phyloP scores from a whole-genome alignment of 2,797 vertebrate genomes.

The Monodelphis domestica region DNA sequence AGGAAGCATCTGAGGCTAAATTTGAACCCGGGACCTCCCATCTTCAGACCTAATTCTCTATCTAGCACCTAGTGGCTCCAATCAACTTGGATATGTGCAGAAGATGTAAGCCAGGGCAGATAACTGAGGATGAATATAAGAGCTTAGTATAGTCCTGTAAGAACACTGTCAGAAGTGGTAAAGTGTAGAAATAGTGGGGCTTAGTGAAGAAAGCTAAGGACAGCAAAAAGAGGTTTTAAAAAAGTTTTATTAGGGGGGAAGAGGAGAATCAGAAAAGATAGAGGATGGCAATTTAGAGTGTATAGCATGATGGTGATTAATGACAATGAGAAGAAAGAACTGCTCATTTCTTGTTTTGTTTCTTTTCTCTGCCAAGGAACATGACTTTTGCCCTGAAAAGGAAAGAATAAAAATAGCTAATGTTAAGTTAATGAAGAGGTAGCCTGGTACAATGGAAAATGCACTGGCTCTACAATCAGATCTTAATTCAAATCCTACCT shows the following conservation, averaged over 20 bases:
- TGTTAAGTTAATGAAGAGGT: not conserved
- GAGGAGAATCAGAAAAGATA: not conserved
- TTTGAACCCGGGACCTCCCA: too few relatives aligned
- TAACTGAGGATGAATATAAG: not conserved
- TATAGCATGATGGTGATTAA: not conserved
- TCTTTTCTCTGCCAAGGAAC: not conserved
- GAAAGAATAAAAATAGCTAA: not conserved
- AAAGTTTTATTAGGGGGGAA: not conserved
- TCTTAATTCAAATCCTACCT: not conserved
- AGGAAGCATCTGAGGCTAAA: too few relatives aligned
- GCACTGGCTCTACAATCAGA: not conserved
- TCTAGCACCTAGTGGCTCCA: too few relatives aligned
- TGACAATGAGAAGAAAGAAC: not conserved
- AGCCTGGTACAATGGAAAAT: not conserved
- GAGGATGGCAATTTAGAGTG: not conserved
- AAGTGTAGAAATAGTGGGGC: not conserved
- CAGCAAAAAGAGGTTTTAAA: not conserved
- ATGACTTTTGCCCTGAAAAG: not conserved
- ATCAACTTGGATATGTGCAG: too few relatives aligned
- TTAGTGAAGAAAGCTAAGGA: not conserved
- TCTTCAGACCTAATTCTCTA: too few relatives aligned
- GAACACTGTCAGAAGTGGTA: not conserved
- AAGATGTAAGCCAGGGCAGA: not conserved
- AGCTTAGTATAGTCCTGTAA: not conserved
- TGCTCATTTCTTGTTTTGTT: not conserved